Percentiles rank a stretch among this genome's conserved stretches.
Conservation (phyloP, 2,113 vertebrate genomes). For the Theristicus caerulescens region DNA sequence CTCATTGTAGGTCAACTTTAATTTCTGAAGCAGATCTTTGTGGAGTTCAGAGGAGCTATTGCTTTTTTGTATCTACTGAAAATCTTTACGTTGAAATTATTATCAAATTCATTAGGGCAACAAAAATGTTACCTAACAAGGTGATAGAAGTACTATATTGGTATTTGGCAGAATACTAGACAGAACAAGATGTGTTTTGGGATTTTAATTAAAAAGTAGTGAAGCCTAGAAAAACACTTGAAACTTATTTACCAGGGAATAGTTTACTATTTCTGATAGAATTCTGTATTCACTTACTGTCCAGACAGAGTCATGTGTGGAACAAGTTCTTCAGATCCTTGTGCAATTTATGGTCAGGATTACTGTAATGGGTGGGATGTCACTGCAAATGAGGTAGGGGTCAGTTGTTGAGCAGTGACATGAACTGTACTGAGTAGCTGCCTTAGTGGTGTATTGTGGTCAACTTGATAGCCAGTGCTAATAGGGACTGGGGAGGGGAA, state of each 20-base stretch:
- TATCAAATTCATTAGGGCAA: neutral
- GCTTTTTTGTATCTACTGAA: neutral
- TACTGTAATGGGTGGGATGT: neutral
- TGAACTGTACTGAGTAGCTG: neutral
- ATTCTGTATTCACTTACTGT: neutral
- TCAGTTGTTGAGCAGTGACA: neutral
- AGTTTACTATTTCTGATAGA: neutral
- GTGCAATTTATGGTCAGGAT: neutral
- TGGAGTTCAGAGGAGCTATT: neutral
- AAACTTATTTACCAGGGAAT: neutral
- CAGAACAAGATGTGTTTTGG: neutral
- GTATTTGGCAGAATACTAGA: neutral
- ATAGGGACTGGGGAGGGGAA: neutral
- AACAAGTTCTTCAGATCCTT: neutral
- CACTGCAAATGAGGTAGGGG: rapidly evolving
- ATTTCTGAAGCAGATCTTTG: neutral
- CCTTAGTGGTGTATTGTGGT: neutral
- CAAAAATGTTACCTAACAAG: neutral
- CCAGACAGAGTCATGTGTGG: neutral
- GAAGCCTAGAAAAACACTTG: neutral
- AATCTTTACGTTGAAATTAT: neutral
- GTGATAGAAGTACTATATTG: neutral
- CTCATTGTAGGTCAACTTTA: neutral
- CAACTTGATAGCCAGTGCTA: neutral
- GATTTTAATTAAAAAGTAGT: neutral